A percentile compares a stretch with the other conserved stretches of the same genome.
Evolutionary conservation across 2,797 vertebrate species (phyloP).

Genomic region (Myotis myotis): DNA sequence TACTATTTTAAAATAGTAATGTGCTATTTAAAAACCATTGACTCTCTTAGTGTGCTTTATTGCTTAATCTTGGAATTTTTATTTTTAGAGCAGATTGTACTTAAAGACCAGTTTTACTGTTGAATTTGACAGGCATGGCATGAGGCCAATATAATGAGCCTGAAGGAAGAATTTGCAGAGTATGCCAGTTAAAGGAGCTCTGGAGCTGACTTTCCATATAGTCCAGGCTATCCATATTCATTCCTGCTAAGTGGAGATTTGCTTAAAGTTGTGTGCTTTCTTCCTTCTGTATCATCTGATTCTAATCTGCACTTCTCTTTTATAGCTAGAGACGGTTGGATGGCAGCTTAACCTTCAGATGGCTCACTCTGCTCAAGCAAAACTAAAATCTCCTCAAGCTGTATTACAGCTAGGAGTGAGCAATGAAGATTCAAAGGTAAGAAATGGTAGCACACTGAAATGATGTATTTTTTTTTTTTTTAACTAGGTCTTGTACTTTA

Average conservation of each 20-base stretch:
- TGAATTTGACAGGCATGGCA: conserved; percentile 46
- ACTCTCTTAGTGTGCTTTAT: not conserved
- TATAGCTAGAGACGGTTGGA: conserved; percentile 92
- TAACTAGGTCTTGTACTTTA: not conserved
- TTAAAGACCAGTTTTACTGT: conserved; percentile 38
- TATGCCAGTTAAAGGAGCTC: not conserved
- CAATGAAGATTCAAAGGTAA: conserved; percentile 92
- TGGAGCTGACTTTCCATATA: not conserved
- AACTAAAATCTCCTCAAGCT: conserved; percentile 91
- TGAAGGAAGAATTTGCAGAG: not conserved
- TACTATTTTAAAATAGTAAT: conserved; percentile 25
- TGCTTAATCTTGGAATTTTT: conserved; percentile 36
- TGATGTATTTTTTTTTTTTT: not conserved
- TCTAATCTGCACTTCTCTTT: conserved; percentile 77
- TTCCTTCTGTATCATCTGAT: conserved; percentile 57
- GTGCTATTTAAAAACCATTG: conserved; percentile 23
- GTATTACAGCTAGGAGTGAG: conserved; percentile 92
- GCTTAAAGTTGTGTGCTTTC: conserved; percentile 53
- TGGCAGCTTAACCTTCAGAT: conserved; percentile 98
- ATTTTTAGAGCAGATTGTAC: conserved; percentile 38
- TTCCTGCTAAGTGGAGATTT: not conserved
- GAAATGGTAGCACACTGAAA: not conserved
- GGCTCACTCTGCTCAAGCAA: conserved; percentile 92
- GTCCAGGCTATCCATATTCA: not conserved
- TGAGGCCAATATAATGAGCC: conserved; percentile 9